phyloP scores from a whole-genome alignment of 2,797 vertebrate genomes.

The Cryptoprocta ferox region DNA sequence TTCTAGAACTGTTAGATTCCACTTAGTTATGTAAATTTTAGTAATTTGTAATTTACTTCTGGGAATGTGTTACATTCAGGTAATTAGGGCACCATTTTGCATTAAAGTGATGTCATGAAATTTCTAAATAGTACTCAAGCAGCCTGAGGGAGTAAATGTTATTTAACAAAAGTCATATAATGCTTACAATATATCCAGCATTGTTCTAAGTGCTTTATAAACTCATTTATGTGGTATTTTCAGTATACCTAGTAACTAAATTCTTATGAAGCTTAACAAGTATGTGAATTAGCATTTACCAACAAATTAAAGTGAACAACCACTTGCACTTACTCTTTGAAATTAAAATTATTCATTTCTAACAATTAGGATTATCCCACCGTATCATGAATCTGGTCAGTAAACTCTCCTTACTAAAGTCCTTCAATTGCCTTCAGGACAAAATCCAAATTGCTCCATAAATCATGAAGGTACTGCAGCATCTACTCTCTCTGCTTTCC shows the following conservation, averaged over 20 bases:
- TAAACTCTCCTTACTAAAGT: not conserved
- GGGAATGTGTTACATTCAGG: constrained; percentile 22
- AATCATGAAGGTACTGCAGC: not conserved
- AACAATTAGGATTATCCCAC: not conserved
- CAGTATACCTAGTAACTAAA: not conserved
- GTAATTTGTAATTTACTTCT: constrained; percentile 43
- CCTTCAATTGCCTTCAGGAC: not conserved
- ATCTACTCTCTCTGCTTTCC: not conserved
- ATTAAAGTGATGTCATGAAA: constrained; percentile 58
- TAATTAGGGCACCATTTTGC: constrained; percentile 52
- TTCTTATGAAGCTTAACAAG: constrained; percentile 1
- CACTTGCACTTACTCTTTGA: not conserved
- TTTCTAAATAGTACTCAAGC: constrained; percentile 51
- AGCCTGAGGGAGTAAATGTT: not conserved
- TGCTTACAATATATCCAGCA: not conserved
- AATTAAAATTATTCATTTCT: constrained; percentile 62
- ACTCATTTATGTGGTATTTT: constrained; percentile 1
- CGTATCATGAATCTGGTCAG: not conserved
- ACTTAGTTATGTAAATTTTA: constrained; percentile 52
- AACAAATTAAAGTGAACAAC: constrained; percentile 36
- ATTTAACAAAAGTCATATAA: constrained; percentile 47
- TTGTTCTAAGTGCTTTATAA: constrained; percentile 11
- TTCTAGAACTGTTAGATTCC: constrained; percentile 18
- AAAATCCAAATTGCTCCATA: not conserved
- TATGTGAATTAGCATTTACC: not conserved